A percentile compares a stretch with the other conserved stretches of the same genome.
Evolutionary conservation across 2,888 invertebrate species (phyloP).

Genomic region (Cremastinae sp.): DNA sequence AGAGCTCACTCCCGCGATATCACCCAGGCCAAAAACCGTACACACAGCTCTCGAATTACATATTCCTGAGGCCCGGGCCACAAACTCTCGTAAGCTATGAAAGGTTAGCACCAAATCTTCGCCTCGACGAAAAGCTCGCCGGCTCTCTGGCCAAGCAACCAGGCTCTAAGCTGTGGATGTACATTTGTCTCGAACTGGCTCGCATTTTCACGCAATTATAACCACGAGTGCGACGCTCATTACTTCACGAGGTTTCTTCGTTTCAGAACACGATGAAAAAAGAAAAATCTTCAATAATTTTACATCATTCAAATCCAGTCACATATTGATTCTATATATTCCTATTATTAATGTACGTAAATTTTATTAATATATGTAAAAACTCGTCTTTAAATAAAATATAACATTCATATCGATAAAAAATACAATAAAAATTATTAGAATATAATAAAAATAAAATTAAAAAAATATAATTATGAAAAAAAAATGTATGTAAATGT

Average conservation of each 20-base stretch:
- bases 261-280: too few species aligned
- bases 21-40: conserved; percentile 65
- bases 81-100: conserved; percentile 71
- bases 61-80: conserved; percentile 76
- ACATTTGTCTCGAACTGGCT: conserved; percentile 35
- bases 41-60: conserved; percentile 61
- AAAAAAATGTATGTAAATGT: too few species aligned
- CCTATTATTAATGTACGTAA: too few species aligned
- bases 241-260: not conserved
- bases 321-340: too few species aligned
- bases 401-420: too few species aligned
- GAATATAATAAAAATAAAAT: too few species aligned
- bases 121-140: conserved; percentile 50
- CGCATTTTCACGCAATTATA: conserved; percentile 33
- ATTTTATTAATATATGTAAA: too few species aligned
- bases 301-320: too few species aligned
- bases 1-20: conserved; percentile 74
- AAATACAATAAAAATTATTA: too few species aligned
- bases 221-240: conserved; percentile 19
- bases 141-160: conserved; percentile 10
- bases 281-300: not conserved
- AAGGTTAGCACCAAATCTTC: conserved; percentile 57
- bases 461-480: too few species aligned
- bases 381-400: too few species aligned
- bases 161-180: conserved; percentile 29